phyloP scores from a whole-genome alignment of 2,888 invertebrate genomes.

The Drosophila paramelanica region DNA sequence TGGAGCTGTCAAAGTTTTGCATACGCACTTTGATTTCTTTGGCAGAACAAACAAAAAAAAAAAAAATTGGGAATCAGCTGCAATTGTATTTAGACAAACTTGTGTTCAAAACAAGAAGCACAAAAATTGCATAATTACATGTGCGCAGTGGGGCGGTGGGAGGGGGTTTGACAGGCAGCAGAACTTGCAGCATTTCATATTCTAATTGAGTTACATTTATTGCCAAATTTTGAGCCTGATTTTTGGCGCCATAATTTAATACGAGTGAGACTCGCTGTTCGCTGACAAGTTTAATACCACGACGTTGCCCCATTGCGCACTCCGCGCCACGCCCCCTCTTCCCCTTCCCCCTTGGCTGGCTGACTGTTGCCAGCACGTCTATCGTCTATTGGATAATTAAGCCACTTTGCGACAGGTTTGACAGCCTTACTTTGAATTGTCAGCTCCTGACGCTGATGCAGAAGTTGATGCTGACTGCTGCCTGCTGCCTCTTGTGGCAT shows the following conservation, averaged over 20 bases:
- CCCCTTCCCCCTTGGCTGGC: not conserved
- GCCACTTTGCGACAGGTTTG: slow-evolving; percentile 79
- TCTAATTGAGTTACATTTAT: slow-evolving; percentile 56
- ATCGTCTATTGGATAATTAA: slow-evolving; percentile 81
- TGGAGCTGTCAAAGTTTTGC: slow-evolving; percentile 61
- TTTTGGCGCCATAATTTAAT: slow-evolving; percentile 57
- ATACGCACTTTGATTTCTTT: slow-evolving; percentile 65
- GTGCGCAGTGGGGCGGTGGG: not conserved
- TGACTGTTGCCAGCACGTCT: slow-evolving; percentile 31
- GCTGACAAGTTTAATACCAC: slow-evolving; percentile 67
- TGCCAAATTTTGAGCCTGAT: slow-evolving; percentile 7
- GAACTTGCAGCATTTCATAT: slow-evolving; percentile 28
- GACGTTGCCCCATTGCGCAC: not conserved
- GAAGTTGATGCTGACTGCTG: slow-evolving; percentile 36
- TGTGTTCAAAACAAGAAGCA: slow-evolving; percentile 22
- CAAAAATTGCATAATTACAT: slow-evolving; percentile 60
- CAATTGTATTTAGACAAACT: slow-evolving; percentile 60
- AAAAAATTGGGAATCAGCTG: slow-evolving; percentile 34
- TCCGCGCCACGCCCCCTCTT: not conserved
- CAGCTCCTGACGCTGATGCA: slow-evolving; percentile 43
- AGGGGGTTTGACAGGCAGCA: not conserved
- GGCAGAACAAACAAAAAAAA: slow-evolving; percentile 7
- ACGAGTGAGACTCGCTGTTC: slow-evolving; percentile 66
- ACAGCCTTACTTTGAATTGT: slow-evolving; percentile 74
- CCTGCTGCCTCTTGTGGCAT: slow-evolving; percentile 6